Percentiles rank a stretch among this genome's conserved stretches.
phyloP scores from a whole-genome alignment of 2,113 vertebrate genomes.

The Accipiter cooperii region DNA sequence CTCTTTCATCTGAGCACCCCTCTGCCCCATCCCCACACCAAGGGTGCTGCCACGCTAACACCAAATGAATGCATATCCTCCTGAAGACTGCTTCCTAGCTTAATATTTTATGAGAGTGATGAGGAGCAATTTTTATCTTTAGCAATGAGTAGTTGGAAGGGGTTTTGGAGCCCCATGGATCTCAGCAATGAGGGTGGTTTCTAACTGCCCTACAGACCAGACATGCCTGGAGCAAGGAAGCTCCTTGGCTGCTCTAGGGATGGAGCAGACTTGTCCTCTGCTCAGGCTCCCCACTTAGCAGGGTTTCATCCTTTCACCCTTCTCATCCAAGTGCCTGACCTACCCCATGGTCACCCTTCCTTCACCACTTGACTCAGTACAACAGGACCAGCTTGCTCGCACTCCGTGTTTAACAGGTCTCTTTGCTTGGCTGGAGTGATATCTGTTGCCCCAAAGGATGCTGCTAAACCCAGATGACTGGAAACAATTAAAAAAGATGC shows the following conservation, averaged over 20 bases:
- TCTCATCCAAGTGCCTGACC: neutral
- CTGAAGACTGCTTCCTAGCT: neutral
- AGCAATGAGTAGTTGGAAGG: neutral
- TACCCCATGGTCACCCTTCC: neutral
- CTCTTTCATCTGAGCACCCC: neutral
- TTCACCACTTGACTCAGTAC: neutral
- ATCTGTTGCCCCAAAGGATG: neutral
- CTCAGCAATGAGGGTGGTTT: neutral
- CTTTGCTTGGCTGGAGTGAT: neutral
- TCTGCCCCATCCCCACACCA: neutral
- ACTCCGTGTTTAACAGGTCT: neutral
- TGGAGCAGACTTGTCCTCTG: neutral
- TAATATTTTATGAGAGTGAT: neutral
- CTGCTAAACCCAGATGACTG: neutral
- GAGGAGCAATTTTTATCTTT: neutral
- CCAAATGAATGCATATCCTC: rapidly evolving
- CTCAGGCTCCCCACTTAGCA: neutral
- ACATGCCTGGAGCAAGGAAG: neutral
- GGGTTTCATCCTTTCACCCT: neutral
- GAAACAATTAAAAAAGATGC: neutral
- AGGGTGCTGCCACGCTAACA: neutral
- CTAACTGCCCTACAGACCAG: neutral
- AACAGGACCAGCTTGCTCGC: neutral
- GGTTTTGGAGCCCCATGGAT: neutral
- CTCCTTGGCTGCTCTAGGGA: neutral